These are phyloP conservation scores for Eulimnadia texana DNA, from an alignment of 1,140 invertebrate species.

Conservation along the genomic window DNA sequence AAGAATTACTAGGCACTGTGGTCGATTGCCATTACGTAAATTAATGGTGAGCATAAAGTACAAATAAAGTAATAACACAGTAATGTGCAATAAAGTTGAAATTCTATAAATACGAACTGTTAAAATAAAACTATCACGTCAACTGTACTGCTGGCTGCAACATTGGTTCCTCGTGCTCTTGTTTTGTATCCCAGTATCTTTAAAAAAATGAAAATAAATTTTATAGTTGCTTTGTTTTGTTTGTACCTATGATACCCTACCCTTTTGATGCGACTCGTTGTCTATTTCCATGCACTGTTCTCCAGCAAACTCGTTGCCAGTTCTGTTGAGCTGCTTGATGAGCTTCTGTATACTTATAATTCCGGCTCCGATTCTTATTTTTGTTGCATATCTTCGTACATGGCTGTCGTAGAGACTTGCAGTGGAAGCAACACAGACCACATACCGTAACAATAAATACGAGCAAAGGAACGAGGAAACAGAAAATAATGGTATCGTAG, in stretches of 20 bases:
- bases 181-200: neutral
- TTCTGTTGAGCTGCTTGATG: neutral
- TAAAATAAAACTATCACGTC: neutral
- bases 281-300: neutral
- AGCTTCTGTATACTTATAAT: neutral
- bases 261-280: neutral
- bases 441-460: neutral
- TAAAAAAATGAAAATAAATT: neutral
- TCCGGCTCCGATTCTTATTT: neutral
- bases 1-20: neutral
- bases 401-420: neutral
- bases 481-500: neutral
- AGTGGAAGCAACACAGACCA: neutral
- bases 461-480: neutral
- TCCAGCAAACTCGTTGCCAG: neutral
- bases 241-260: neutral
- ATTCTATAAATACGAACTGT: neutral
- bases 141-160: neutral
- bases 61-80: too few species aligned
- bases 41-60: neutral
- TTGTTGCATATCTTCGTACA: neutral
- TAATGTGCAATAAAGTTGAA: too few species aligned
- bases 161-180: neutral
- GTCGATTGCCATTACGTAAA: neutral
- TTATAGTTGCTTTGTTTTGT: neutral